Conservation (phyloP, 2,113 vertebrate species). For the Psophia crepitans region DNA sequence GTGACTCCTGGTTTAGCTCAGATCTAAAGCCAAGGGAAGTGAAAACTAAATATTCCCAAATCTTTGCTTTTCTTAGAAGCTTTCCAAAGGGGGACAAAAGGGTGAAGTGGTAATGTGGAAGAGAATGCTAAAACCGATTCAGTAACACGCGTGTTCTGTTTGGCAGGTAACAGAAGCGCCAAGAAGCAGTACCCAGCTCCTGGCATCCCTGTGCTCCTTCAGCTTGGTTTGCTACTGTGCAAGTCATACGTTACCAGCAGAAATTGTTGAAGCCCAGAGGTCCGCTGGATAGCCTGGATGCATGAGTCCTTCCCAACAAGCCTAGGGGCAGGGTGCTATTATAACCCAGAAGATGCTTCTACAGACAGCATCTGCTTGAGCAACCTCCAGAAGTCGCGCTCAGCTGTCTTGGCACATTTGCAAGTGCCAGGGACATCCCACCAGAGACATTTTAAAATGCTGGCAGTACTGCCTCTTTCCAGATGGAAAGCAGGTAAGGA, state of each 20-base stretch:
- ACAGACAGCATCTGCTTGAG: neutral
- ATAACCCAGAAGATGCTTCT: neutral
- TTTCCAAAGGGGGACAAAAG: neutral
- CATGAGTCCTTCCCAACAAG: neutral
- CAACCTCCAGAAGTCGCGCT: neutral
- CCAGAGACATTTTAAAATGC: neutral
- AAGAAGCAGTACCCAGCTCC: neutral
- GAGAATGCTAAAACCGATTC: neutral
- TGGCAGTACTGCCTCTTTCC: neutral
- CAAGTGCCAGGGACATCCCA: neutral
- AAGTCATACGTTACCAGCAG: neutral
- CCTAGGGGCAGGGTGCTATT: neutral
- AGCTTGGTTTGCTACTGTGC: neutral
- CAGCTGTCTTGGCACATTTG: neutral
- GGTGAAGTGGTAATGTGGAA: neutral
- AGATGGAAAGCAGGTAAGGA: neutral
- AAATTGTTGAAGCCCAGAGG: neutral
- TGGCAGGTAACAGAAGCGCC: neutral
- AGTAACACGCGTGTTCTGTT: neutral
- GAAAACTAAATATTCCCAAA: neutral
- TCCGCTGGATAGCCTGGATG: neutral
- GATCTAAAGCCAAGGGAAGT: neutral
- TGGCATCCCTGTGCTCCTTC: neutral
- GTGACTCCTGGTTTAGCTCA: neutral
- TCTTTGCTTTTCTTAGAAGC: neutral